Evolutionary conservation across 1,140 invertebrate genomes (phyloP), one percentile per base, ranked within the genome.

Genomic region (Mylabris phalerata): DNA sequence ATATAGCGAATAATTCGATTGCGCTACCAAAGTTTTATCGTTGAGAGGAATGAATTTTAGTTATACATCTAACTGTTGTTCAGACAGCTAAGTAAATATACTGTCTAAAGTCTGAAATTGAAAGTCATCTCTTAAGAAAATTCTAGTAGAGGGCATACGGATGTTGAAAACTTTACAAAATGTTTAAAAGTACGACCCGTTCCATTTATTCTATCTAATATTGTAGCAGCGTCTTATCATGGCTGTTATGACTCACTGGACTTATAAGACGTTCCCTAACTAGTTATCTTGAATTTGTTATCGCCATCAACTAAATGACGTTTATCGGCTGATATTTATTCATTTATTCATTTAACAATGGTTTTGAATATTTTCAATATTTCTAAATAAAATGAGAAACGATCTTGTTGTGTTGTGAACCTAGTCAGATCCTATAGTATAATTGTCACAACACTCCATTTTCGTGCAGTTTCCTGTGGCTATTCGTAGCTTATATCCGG

Each of bases 61-160:
- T 57, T 56, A 61, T 62, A 63, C 47, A 63, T 59, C 55, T 56
- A 56, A 51, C 63, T 41, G 47, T 55, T 10, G 43, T 55, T 48
- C 52, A 48, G 32, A 50, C 49, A 48, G 60, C 61, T 60, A 52
- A 62, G 59, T 67, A 69, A 66, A 69, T 69, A 67, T 66, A 69
- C 65, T 69, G 66, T 69, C 64, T 61, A 64, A 66, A 69, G 64
- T 66, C 66, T 64, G 60, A 69, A 69, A 69, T 67, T 67, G 66
- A 69, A 69, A 69, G 66, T 69, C 62, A 67, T 65, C 64, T 65
- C 56, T 60, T 55, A 55, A 55, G 52, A 50, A 57, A 19, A 56
- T 61, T 49, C 57, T 61, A 57, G 60, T 60, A 48, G 45, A 57
- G 60, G 39, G 45, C 32, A 19, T 19, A 19, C 19, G 50, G 57